Evolutionary conservation across 2,113 vertebrate species (phyloP).

Genomic region (Macroglossus sobrinus): DNA sequence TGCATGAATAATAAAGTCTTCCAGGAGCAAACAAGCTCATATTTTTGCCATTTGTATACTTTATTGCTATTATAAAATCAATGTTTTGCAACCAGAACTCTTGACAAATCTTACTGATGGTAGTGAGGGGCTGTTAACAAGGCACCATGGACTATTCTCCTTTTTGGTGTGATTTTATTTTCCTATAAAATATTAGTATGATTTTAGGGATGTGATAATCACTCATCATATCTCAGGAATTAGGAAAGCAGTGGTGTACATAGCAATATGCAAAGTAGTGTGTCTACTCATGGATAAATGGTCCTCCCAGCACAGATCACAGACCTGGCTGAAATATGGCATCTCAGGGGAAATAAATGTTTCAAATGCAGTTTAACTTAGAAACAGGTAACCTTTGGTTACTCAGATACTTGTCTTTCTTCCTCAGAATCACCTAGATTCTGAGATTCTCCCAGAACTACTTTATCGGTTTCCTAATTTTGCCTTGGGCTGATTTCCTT

Average conservation of each 20-base stretch:
- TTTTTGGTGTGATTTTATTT: slow-evolving; percentile 58
- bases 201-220: slow-evolving; percentile 64
- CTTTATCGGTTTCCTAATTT: background rate
- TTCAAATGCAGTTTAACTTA: background rate
- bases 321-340: slow-evolving; percentile 12
- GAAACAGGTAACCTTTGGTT: background rate
- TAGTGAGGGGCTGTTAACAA: background rate
- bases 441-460: background rate
- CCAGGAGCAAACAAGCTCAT: slow-evolving; percentile 63
- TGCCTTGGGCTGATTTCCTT: background rate
- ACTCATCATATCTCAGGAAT: slow-evolving; percentile 60
- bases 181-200: slow-evolving; percentile 54
- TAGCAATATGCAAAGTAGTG: slow-evolving; percentile 31
- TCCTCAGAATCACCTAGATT: background rate
- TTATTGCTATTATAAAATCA: slow-evolving; percentile 67
- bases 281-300: background rate
- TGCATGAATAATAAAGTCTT: slow-evolving; percentile 58
- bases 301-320: background rate
- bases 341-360: slow-evolving; percentile 4
- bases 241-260: slow-evolving; percentile 33
- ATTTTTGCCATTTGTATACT: slow-evolving; percentile 54
- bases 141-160: slow-evolving; percentile 11
- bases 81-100: slow-evolving; percentile 51
- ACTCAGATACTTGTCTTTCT: background rate
- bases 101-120: slow-evolving; percentile 3